A percentile compares a stretch with the other conserved stretches of the same genome.
phyloP scores from a whole-genome alignment of 1,140 invertebrate genomes.

The Drosophila virilis region DNA sequence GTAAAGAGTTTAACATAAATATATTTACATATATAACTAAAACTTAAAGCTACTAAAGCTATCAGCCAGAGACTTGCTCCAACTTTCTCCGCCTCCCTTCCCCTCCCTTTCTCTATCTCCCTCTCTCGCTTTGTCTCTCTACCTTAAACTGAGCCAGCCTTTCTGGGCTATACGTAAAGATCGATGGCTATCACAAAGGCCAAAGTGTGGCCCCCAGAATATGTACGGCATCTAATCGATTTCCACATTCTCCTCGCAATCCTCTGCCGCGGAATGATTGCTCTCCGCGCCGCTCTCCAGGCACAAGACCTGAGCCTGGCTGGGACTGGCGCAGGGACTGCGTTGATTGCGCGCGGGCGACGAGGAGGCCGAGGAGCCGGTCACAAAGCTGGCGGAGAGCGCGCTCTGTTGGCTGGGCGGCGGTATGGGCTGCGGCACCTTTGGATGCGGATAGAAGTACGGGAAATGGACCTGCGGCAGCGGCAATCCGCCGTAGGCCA shows the following conservation, averaged over 20 bases:
- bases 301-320: constrained; percentile 35
- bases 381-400: constrained; percentile 43
- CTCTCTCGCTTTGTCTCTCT: neutral
- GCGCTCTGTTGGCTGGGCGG: constrained; percentile 59
- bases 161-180: constrained; percentile 29
- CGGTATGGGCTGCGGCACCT: constrained; percentile 79
- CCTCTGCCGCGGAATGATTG: constrained; percentile 61
- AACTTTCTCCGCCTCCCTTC: constrained; percentile 7
- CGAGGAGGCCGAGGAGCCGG: constrained; percentile 72
- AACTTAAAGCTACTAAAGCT: constrained; percentile 75
- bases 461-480: constrained; percentile 80
- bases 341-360: constrained; percentile 61
- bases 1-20: constrained; percentile 27
- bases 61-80: constrained; percentile 32
- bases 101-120: neutral
- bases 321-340: constrained; percentile 60
- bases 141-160: neutral
- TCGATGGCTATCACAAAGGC: constrained; percentile 65
- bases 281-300: constrained; percentile 69
- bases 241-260: constrained; percentile 81
- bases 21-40: constrained; percentile 50
- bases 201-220: neutral
- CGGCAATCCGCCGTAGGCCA: constrained; percentile 80
- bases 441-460: constrained; percentile 81
- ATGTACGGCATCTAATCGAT: constrained; percentile 65